These are phyloP conservation scores for Lepus americanus DNA, from an alignment of 2,113 vertebrate species.

Conservation along the genomic window DNA sequence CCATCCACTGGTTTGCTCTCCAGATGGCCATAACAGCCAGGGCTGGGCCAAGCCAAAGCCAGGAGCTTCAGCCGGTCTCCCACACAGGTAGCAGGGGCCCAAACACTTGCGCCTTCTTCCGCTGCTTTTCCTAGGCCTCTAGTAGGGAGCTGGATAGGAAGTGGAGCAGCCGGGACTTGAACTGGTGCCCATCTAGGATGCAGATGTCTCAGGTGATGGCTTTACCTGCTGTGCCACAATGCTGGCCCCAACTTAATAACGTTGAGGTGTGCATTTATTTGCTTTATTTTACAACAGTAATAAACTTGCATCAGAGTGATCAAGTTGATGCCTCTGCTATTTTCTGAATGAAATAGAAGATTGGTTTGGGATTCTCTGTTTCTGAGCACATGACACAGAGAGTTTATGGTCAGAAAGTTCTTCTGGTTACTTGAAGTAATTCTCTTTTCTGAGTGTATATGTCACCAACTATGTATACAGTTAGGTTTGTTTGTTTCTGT, in stretches of 20 bases:
- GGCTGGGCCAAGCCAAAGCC: no score
- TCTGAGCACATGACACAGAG: background rate
- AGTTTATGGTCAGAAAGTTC: background rate
- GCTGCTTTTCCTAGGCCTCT: no score
- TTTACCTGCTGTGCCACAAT: no score
- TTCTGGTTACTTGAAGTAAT: conserved; percentile 27
- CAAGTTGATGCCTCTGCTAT: background rate
- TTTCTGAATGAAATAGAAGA: background rate
- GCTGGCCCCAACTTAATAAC: background rate
- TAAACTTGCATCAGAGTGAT: background rate
- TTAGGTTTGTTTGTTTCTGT: conserved; percentile 23
- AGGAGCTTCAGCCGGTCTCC: no score
- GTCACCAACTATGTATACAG: background rate
- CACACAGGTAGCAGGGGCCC: no score
- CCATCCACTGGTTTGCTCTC: no score
- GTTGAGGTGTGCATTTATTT: conserved; percentile 9
- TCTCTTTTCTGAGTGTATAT: background rate
- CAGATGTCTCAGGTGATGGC: no score
- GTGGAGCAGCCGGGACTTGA: no score
- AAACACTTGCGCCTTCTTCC: no score
- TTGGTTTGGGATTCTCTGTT: background rate
- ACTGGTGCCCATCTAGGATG: no score
- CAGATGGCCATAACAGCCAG: no score
- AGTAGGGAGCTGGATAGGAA: no score
- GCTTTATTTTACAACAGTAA: background rate